phyloP scores from a whole-genome alignment of 2,113 vertebrate genomes.

The Dipodomys merriami region DNA sequence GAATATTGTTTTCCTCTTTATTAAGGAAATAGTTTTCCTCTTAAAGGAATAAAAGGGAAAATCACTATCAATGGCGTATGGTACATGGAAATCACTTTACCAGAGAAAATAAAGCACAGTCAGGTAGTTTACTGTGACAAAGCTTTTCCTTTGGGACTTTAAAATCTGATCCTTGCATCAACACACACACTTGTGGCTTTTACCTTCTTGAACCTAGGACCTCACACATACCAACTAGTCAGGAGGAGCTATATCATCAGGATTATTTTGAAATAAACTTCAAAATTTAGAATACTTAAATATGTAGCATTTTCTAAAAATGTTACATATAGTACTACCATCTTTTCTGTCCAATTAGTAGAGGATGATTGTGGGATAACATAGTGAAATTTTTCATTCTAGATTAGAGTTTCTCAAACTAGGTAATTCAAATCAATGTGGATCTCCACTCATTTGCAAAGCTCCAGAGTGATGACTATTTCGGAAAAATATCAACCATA shows the following conservation, averaged over 20 bases:
- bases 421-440: not conserved
- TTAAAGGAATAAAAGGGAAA: not conserved
- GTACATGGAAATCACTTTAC: not conserved
- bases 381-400: not conserved
- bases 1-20: slow-evolving; percentile 5
- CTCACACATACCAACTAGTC: no score
- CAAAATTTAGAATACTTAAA: not conserved
- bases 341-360: not conserved
- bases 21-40: not conserved
- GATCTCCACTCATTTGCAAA: not conserved
- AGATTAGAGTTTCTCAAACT: not conserved
- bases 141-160: not conserved
- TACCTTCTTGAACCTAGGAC: not conserved
- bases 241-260: not conserved
- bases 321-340: not conserved
- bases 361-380: not conserved
- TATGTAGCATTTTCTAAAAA: not conserved
- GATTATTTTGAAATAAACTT: not conserved
- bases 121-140: not conserved
- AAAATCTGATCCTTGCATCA: not conserved
- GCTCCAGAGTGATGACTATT: not conserved
- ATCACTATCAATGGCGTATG: not conserved
- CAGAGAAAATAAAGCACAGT: not conserved
- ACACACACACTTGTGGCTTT: not conserved
- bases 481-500: not conserved